A percentile compares a stretch with the other conserved stretches of the same genome.
Evolutionary conservation across 2,113 vertebrate species (phyloP).

Genomic region (Osmerus eperlanus): DNA sequence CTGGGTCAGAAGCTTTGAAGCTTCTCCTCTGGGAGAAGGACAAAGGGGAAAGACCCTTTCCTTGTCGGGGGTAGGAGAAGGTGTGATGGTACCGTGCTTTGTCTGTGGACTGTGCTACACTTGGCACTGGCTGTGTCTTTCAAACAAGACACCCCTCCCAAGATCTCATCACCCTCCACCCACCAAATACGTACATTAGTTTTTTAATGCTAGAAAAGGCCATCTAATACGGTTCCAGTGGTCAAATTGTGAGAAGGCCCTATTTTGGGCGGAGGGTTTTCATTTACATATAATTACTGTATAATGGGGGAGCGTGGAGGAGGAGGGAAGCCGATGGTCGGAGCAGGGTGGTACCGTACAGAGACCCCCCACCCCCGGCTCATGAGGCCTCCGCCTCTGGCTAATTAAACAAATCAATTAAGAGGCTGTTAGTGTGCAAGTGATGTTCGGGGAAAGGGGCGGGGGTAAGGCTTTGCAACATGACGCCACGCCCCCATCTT

Average conservation of each 20-base stretch:
- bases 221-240: slow-evolving; percentile 41
- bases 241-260: slow-evolving; percentile 56
- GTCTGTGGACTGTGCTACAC: no score
- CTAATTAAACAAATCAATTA: slow-evolving; percentile 99
- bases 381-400: slow-evolving; percentile 84
- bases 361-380: slow-evolving; percentile 49
- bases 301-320: slow-evolving; percentile 69
- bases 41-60: no score
- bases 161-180: not conserved
- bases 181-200: not conserved
- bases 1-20: no score
- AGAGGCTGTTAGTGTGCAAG: slow-evolving; percentile 92
- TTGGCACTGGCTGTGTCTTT: slow-evolving; percentile 2
- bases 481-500: slow-evolving; percentile 82
- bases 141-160: not conserved
- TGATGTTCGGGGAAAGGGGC: slow-evolving; percentile 83
- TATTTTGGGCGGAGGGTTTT: slow-evolving; percentile 49
- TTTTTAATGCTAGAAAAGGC: slow-evolving; percentile 6
- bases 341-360: slow-evolving; percentile 72
- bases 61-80: no score
- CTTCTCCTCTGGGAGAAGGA: no score
- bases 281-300: slow-evolving; percentile 78
- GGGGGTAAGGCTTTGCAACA: no score
- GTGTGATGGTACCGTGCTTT: no score
- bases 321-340: slow-evolving; percentile 72